A percentile compares a stretch with the other conserved stretches of the same genome.
These are phyloP conservation scores for Osmerus mordax DNA, from an alignment of 2,113 vertebrate genomes.

Conservation along the genomic window DNA sequence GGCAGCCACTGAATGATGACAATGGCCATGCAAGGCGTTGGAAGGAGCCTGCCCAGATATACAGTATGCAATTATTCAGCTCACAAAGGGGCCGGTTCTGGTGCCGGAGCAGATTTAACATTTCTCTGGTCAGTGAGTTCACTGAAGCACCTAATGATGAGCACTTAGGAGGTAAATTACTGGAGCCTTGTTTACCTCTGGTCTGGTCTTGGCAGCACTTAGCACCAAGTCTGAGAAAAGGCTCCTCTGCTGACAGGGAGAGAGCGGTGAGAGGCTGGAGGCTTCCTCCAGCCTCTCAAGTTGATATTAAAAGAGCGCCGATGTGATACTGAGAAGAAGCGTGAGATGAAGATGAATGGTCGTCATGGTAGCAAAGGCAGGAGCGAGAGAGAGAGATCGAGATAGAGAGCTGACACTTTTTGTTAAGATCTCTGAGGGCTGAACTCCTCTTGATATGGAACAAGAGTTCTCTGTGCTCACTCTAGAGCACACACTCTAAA, in stretches of 20 bases:
- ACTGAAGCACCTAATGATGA: constrained; percentile 54
- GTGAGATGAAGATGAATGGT: constrained; percentile 41
- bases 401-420: too few relatives aligned
- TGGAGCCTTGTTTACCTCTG: constrained; percentile 55
- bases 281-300: constrained; percentile 3
- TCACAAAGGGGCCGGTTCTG: constrained; percentile 41
- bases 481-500: too few relatives aligned
- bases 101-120: constrained; percentile 59
- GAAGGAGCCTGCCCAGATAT: constrained; percentile 38
- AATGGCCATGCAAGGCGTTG: constrained; percentile 49
- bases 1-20: constrained; percentile 58
- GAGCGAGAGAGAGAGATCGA: constrained; percentile 31
- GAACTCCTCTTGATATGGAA: too few relatives aligned
- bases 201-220: constrained; percentile 18
- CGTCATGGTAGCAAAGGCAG: constrained; percentile 38
- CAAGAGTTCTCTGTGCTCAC: too few relatives aligned
- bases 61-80: constrained; percentile 57
- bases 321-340: constrained; percentile 33
- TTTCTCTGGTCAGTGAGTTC: constrained; percentile 51
- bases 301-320: constrained; percentile 43
- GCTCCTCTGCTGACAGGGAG: too few relatives aligned
- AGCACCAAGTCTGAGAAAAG: too few relatives aligned
- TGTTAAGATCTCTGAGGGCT: too few relatives aligned
- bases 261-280: background rate
- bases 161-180: constrained; percentile 58